These are phyloP conservation scores for Apocheima hispidaria DNA, from an alignment of 2,888 invertebrate species.

Conservation along the genomic window DNA sequence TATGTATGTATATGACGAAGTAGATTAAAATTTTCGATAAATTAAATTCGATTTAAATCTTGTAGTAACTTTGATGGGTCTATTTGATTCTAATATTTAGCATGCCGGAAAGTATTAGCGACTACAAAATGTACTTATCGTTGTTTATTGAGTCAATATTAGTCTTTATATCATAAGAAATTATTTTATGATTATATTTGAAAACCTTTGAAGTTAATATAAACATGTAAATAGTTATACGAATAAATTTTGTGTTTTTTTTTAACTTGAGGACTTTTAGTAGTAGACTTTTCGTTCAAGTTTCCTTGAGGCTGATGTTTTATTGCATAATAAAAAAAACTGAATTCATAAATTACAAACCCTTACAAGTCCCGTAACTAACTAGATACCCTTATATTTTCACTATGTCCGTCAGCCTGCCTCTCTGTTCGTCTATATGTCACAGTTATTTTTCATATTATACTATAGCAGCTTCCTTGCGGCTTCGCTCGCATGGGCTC, in stretches of 20 bases:
- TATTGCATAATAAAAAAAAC: no score
- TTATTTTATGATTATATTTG: background rate
- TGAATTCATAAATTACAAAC: no score
- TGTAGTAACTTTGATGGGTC: background rate
- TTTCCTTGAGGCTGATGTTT: no score
- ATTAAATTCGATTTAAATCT: constrained; percentile 1
- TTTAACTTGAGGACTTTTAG: no score
- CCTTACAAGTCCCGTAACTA: no score
- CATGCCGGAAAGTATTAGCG: background rate
- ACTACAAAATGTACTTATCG: constrained; percentile 1
- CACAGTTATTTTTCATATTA: no score
- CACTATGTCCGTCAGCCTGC: no score
- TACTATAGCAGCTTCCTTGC: no score
- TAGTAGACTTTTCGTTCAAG: no score
- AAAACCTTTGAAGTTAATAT: constrained; percentile 10
- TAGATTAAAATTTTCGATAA: background rate
- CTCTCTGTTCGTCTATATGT: no score
- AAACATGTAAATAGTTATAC: background rate
- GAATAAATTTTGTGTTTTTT: background rate
- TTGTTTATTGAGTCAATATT: background rate
- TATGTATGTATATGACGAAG: background rate
- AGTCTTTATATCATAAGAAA: background rate
- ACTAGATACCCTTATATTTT: no score
- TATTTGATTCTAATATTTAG: background rate
- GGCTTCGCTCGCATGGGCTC: no score